Evolutionary conservation across 2,888 invertebrate species (phyloP).

Genomic region (Lordiphosa andalusiaca): DNA sequence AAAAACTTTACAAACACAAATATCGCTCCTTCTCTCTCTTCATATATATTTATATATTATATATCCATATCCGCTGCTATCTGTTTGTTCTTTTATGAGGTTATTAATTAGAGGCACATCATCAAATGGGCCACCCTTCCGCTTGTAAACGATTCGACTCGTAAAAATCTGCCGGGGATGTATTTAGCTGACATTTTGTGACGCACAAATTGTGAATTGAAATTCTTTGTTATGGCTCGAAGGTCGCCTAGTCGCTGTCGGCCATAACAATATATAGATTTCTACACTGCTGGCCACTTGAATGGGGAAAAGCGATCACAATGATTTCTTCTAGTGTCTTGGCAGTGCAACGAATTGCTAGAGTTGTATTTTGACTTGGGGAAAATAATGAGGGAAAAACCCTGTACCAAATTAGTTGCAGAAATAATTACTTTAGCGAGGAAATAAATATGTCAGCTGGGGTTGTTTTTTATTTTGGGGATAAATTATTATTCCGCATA

Average conservation of each 20-base stretch:
- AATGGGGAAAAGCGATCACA: conserved; percentile 2
- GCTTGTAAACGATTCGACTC: conserved; percentile 33
- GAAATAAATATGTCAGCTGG: too few relatives aligned
- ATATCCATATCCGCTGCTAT: background rate
- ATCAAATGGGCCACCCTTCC: conserved; percentile 41
- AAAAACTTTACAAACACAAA: conserved; percentile 1
- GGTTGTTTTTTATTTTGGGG: too few relatives aligned
- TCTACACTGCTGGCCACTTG: background rate
- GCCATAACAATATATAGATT: background rate
- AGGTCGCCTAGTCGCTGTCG: background rate
- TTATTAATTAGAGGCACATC: conserved; percentile 34
- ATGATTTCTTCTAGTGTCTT: too few relatives aligned
- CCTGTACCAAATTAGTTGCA: too few relatives aligned
- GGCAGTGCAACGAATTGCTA: too few relatives aligned
- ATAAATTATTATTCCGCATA: too few relatives aligned
- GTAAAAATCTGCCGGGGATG: conserved; percentile 14
- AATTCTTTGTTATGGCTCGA: conserved; percentile 19
- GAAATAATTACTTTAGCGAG: too few relatives aligned
- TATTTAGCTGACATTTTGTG: conserved; percentile 36
- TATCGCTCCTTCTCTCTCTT: conserved; percentile 16
- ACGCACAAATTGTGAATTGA: conserved; percentile 45
- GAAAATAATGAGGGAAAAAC: too few relatives aligned
- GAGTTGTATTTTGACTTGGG: too few relatives aligned
- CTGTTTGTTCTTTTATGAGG: conserved; percentile 17
- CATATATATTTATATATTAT: conserved; percentile 4